Conservation (phyloP, 2,888 invertebrate genomes). For the Tuta absoluta region DNA sequence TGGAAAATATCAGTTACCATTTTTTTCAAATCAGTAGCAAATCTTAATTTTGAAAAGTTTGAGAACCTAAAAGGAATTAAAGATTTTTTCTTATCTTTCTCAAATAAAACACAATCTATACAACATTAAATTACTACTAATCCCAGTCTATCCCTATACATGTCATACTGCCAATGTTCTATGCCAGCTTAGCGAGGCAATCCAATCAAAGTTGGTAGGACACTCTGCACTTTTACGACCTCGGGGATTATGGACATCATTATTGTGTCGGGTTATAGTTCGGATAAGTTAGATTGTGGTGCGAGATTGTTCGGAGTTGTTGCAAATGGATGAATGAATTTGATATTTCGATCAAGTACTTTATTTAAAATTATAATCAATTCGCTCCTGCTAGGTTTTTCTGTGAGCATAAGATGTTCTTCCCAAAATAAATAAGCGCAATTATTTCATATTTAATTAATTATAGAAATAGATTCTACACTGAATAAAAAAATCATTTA, state of each 20-base stretch:
- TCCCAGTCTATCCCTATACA: not conserved
- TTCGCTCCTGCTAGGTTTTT: too few relatives aligned
- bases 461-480: too few relatives aligned
- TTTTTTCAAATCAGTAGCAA: too few relatives aligned
- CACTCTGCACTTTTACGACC: slow-evolving; percentile 41
- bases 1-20: too few relatives aligned
- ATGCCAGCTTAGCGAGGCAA: slow-evolving; percentile 32
- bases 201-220: slow-evolving; percentile 38
- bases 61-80: not conserved
- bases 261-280: slow-evolving; percentile 43
- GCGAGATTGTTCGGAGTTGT: slow-evolving; percentile 7
- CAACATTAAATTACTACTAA: not conserved
- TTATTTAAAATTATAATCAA: too few relatives aligned
- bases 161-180: not conserved
- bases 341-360: not conserved
- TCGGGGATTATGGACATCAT: slow-evolving; percentile 45
- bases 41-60: not conserved
- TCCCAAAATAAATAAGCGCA: too few relatives aligned
- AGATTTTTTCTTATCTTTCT: not conserved
- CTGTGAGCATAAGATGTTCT: too few relatives aligned
- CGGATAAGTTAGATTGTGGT: slow-evolving; percentile 7
- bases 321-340: not conserved
- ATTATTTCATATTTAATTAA: too few relatives aligned
- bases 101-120: not conserved
- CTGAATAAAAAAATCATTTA: too few relatives aligned